Conservation (phyloP, 2,797 vertebrate species). For the Gymnothorax reevesii region DNA sequence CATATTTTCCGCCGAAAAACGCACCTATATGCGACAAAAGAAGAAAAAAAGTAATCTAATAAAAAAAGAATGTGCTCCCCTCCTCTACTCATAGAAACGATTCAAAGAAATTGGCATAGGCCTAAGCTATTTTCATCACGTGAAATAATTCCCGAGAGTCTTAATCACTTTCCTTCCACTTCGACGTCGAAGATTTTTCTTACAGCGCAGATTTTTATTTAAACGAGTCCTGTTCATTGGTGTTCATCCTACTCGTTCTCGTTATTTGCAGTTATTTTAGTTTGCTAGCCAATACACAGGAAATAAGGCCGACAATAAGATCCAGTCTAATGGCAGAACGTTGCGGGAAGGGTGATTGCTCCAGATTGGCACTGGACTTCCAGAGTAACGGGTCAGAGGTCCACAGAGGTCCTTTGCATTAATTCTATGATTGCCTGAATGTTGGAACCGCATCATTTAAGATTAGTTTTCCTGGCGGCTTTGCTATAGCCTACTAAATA, state of each 20-base stretch:
- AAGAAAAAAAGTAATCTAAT: too few relatives aligned
- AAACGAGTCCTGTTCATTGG: background rate
- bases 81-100: too few relatives aligned
- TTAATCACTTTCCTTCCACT: background rate
- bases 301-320: background rate
- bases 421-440: background rate
- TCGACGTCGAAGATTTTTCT: background rate
- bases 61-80: too few relatives aligned
- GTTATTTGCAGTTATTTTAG: background rate
- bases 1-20: too few relatives aligned
- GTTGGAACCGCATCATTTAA: background rate
- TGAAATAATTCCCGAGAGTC: background rate
- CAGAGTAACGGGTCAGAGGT: background rate
- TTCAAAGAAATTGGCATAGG: too few relatives aligned
- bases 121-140: too few relatives aligned
- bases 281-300: background rate
- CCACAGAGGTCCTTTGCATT: background rate
- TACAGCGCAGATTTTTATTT: background rate
- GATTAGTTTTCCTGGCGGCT: background rate
- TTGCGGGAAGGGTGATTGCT: background rate
- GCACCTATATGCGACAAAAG: too few relatives aligned
- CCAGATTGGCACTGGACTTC: background rate
- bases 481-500: background rate
- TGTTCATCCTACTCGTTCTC: background rate
- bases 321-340: background rate